Conservation (phyloP, 2,888 invertebrate genomes). For the Mesorhabditis spiculigera region DNA sequence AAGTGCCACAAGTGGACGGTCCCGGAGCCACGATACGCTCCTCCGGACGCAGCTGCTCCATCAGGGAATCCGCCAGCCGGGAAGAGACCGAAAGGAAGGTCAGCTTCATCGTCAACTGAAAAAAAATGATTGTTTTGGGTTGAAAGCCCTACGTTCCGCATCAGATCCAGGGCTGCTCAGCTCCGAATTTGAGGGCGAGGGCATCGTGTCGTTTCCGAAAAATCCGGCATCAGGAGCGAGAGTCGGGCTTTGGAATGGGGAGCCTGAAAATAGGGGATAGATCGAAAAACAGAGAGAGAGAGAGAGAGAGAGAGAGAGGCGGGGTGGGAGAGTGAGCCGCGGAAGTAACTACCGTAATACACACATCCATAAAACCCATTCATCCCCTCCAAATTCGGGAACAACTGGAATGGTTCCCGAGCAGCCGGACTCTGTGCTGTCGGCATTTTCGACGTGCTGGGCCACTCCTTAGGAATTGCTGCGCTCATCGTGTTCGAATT, state of each 20-base stretch:
- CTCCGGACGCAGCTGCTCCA: not conserved
- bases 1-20: constrained; percentile 96
- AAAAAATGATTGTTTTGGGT: not conserved
- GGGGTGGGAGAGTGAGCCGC: too few relatives aligned
- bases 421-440: not conserved
- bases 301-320: too few relatives aligned
- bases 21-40: constrained; percentile 29
- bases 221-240: not conserved
- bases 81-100: not conserved
- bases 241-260: not conserved
- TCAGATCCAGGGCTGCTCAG: constrained; percentile 36
- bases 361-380: not conserved
- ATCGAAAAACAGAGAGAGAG: too few relatives aligned
- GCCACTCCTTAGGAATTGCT: not conserved
- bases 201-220: constrained; percentile 11
- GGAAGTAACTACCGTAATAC: too few relatives aligned
- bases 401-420: not conserved
- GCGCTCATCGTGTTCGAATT: too few relatives aligned
- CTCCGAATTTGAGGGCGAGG: constrained; percentile 37
- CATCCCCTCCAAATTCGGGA: not conserved
- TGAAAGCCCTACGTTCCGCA: constrained; percentile 22
- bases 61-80: not conserved
- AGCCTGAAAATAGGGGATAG: too few relatives aligned
- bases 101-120: constrained; percentile 34
- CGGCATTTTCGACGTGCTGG: not conserved